These are phyloP conservation scores for Aethina tumida DNA, from an alignment of 1,140 invertebrate genomes.

Conservation along the genomic window DNA sequence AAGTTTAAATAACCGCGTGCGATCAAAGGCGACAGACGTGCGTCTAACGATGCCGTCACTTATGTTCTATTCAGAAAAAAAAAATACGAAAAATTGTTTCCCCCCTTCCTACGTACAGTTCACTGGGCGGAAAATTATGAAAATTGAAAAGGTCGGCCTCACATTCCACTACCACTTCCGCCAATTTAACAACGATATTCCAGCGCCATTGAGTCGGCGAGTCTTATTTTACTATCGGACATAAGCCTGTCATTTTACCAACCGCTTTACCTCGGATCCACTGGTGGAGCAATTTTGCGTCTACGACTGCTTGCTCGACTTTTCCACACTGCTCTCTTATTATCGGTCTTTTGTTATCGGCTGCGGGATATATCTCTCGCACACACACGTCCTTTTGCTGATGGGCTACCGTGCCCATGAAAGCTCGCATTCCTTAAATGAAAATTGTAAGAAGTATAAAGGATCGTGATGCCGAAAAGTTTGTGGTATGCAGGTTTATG, in stretches of 20 bases:
- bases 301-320: background rate
- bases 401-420: too few species aligned
- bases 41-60: too few species aligned
- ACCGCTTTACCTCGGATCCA: conserved; percentile 12
- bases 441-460: too few species aligned
- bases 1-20: too few species aligned
- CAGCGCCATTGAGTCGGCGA: conserved; percentile 13
- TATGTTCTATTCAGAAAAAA: too few species aligned
- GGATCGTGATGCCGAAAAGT: too few species aligned
- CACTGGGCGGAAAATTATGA: conserved; percentile 24
- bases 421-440: too few species aligned
- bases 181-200: conserved; percentile 28
- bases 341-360: conserved; percentile 4
- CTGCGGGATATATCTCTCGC: too few species aligned
- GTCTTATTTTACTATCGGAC: conserved; percentile 23
- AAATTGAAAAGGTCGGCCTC: conserved; percentile 21
- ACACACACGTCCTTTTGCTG: too few species aligned
- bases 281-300: conserved; percentile 4
- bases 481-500: too few species aligned
- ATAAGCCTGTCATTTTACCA: conserved; percentile 25
- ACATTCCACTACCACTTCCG: conserved; percentile 16
- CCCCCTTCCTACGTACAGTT: conserved; percentile 14
- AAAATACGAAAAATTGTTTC: conserved; percentile 20
- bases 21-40: too few species aligned
- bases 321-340: conserved; percentile 7